phyloP scores from a whole-genome alignment of 2,113 vertebrate species.

The Hydrolagus affinis region DNA sequence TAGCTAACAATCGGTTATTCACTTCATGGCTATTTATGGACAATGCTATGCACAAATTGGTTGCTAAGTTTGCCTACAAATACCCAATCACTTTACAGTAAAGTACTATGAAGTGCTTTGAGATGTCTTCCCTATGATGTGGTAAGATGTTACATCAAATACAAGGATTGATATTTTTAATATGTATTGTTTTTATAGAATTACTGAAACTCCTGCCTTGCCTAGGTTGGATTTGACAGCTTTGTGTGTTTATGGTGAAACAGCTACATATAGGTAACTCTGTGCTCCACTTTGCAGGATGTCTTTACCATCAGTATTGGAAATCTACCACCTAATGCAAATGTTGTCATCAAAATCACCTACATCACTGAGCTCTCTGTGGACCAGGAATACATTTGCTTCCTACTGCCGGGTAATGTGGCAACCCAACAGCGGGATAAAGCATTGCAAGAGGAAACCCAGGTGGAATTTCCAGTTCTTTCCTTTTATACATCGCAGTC shows the following conservation, averaged over 20 bases:
- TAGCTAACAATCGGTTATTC: too few relatives aligned
- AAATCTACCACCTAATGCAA: conserved; percentile 65
- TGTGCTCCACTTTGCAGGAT: conserved; percentile 52
- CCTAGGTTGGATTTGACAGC: neutral
- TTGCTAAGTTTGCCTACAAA: too few relatives aligned
- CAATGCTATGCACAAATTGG: too few relatives aligned
- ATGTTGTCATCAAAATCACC: conserved; percentile 76
- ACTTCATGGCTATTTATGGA: too few relatives aligned
- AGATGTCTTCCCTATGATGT: too few relatives aligned
- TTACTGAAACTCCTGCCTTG: neutral
- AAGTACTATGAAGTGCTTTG: too few relatives aligned
- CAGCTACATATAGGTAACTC: neutral
- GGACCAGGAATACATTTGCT: conserved; percentile 46
- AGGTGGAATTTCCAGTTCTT: conserved; percentile 50
- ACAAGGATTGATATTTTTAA: too few relatives aligned
- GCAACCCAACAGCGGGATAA: conserved; percentile 71
- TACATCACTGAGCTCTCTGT: conserved; percentile 68
- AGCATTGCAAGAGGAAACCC: conserved; percentile 68
- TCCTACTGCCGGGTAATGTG: conserved; percentile 65
- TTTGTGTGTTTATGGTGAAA: neutral
- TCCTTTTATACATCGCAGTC: neutral
- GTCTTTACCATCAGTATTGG: conserved; percentile 79
- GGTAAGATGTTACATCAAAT: too few relatives aligned
- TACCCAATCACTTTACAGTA: too few relatives aligned
- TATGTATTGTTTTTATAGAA: neutral